Evolutionary conservation across 2,888 invertebrate genomes (phyloP).

Genomic region (Anoplius nigerrimus): DNA sequence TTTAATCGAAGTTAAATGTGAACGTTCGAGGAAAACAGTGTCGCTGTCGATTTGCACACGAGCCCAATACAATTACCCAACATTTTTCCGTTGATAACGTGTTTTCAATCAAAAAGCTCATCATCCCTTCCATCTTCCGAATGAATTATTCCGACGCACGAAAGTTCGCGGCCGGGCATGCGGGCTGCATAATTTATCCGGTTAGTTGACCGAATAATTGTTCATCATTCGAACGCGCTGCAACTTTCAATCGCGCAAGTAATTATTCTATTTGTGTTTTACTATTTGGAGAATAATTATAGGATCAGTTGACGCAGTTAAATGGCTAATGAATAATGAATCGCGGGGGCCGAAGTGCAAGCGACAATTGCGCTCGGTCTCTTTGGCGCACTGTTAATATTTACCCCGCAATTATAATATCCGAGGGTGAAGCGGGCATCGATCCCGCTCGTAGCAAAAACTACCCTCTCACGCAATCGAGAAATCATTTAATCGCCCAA

Average conservation of each 20-base stretch:
- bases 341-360: constrained; percentile 18
- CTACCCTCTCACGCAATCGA: neutral
- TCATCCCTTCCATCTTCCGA: neutral
- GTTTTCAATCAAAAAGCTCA: too few relatives aligned
- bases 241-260: constrained; percentile 39
- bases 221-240: constrained; percentile 30
- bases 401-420: neutral
- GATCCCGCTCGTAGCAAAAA: neutral
- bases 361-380: neutral
- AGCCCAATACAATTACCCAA: too few relatives aligned
- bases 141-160: constrained; percentile 27
- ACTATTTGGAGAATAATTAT: constrained; percentile 50
- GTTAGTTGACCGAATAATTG: constrained; percentile 46
- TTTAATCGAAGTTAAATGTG: too few relatives aligned
- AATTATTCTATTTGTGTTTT: constrained; percentile 48
- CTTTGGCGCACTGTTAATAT: constrained; percentile 1
- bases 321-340: constrained; percentile 48
- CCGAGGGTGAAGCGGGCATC: too few relatives aligned
- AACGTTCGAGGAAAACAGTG: too few relatives aligned
- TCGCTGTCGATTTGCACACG: too few relatives aligned
- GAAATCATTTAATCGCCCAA: too few relatives aligned
- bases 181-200: constrained; percentile 45
- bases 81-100: too few relatives aligned
- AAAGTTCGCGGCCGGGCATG: constrained; percentile 17
- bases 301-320: constrained; percentile 33